Base-by-base conservation (phyloP, 2,888 invertebrate species). In the Theristus sp. region DNA sequence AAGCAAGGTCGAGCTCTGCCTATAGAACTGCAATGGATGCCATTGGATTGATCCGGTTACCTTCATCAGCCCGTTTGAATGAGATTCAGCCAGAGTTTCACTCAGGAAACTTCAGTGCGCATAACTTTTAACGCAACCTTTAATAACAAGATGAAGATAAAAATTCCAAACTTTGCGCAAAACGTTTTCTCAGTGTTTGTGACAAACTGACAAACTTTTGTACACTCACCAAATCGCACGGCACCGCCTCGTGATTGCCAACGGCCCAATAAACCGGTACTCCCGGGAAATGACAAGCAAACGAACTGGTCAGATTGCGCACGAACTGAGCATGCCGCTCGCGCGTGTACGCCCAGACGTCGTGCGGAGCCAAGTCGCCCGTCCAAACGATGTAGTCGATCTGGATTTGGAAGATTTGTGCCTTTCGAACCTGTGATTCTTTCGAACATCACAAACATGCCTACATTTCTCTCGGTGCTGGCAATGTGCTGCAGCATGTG, bases 221-320 rank as follows among this genome's bases (percentile, higher is more conserved):
- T 56, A 56, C 6, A 56, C n/a, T 57, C 81, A 77, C 86, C 87
- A 87, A 87, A 72, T 93, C 90, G 0, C 90, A 90, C 20, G 93
- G 93, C 6, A 87, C 86, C 63, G 88, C 84, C 78, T 93, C 93
- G 70, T 94, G 93, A 75, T 94, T 94, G 1, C 93, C 93, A 6
- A 93, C 78, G 0, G 90, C 87, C 1, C 90, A 89, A 71, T 88
- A 91, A 65, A 93, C 88, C 1, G 88, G 89, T 30, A 87, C 84
- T 0, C 49, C 29, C 1, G 86, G 91, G 70, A 93, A 90, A 60
- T 73, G 73, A 53, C 67, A 67, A 26, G 63, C 61, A 57, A 74
- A 67, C 24, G 68, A 64, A 20, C 65, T 58, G 3, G 67, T 67
- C 28, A 61, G 27, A 30, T 20, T 58, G 2, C 2, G n/a, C 24